Evolutionary conservation across 1,140 invertebrate genomes (phyloP), one percentile per base, ranked within the genome.

Genomic region (Arion vulgaris): DNA sequence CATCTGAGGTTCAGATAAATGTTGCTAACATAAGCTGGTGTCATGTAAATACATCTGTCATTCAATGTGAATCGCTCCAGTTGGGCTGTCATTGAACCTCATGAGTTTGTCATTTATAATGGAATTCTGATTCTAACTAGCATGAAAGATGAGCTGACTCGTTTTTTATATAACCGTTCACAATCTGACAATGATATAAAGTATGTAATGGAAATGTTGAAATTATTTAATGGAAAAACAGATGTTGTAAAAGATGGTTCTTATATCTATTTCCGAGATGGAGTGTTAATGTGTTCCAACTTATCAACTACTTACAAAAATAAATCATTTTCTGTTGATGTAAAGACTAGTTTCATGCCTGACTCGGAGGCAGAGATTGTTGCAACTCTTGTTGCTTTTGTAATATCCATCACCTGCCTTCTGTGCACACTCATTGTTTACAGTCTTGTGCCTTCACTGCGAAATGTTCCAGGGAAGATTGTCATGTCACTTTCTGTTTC

Each of bases 381-480:
- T 5, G 62, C 68, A 19, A 72, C 80, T 57, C 1, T 26, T 7
- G 28, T 81, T 66, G 38, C 68, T 32, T 62, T 71, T 0, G 23
- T 26, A 0, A 1, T 80, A 5, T 84, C 83, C 0, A 51, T 84
- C 19, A n/a, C 36, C 15, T 80, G 78, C 38, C 84, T 89, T 4
- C 23, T 83, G 26, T 71, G 84, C n/a, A 73, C 73, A 1, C 77
- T 94, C n/a, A 7, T 89, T 2, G 88, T 93, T 0, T 93, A 92
- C 80, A 62, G 86, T 4, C 39, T 92, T 0, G 81, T 93, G 1
- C 90, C 92, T 23, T 90, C 91, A 73, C 84, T 93, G 74, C 86
- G 92, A 62, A 94, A 93, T 83, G 82, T 92, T 15, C 93, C 93
- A 2, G 93, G 92, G 4, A 93, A 91, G 79, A 93, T 93, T 83